A percentile compares a stretch with the other conserved stretches of the same genome.
Conservation (phyloP, 2,113 vertebrate species). For the Cheirogaleus medius region DNA sequence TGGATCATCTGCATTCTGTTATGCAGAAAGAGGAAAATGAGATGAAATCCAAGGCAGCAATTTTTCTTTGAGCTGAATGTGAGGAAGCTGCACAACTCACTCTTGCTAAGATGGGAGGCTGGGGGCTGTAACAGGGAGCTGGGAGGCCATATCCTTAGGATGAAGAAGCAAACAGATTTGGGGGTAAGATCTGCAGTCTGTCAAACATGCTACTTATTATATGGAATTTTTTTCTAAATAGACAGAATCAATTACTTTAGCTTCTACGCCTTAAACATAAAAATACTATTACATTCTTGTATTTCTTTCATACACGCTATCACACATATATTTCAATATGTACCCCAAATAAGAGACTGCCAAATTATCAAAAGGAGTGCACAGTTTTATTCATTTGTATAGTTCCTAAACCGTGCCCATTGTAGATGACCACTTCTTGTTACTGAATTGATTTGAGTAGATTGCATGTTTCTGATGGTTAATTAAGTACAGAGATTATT, state of each 20-base stretch:
- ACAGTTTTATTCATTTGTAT: background rate
- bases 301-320: background rate
- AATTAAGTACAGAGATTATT: constrained; percentile 15
- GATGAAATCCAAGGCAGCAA: background rate
- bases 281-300: background rate
- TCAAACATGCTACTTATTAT: background rate
- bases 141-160: background rate
- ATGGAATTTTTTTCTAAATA: background rate
- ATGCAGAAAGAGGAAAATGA: background rate
- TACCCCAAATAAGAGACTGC: background rate
- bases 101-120: background rate
- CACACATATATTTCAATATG: background rate
- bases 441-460: background rate
- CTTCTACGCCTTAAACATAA: background rate
- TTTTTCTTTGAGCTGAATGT: background rate
- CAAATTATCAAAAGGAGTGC: background rate
- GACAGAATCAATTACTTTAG: background rate
- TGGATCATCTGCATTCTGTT: background rate
- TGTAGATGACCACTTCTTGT: background rate
- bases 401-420: background rate
- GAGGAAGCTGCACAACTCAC: background rate
- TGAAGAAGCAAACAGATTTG: background rate
- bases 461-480: background rate
- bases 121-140: background rate
- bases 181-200: background rate